phyloP scores from a whole-genome alignment of 2,888 invertebrate species.

The Silvanus unidentatus region DNA sequence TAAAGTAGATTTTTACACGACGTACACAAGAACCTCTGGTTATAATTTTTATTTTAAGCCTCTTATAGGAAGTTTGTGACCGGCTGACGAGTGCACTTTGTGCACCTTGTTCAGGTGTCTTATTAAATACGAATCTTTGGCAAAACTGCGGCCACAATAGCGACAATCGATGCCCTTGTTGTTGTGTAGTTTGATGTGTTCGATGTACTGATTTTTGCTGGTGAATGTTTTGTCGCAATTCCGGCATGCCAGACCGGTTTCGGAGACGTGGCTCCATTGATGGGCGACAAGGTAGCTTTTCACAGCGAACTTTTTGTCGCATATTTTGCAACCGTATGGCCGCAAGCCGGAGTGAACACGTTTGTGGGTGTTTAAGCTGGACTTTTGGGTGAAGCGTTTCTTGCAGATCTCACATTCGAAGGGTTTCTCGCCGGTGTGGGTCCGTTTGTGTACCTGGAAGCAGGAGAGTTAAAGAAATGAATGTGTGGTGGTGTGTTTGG shows the following conservation, averaged over 20 bases:
- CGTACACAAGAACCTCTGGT: too few species aligned
- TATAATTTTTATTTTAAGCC: too few species aligned
- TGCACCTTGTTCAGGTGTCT: conserved; percentile 73
- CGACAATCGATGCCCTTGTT: conserved; percentile 68
- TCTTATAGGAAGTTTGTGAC: too few species aligned
- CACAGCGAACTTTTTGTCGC: conserved; percentile 73
- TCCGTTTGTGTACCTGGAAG: conserved; percentile 64
- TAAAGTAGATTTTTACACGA: too few species aligned
- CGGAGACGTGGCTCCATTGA: conserved; percentile 73
- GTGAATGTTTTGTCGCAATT: conserved; percentile 69
- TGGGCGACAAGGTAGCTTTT: conserved; percentile 77
- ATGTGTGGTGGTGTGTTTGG: too few species aligned
- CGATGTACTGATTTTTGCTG: conserved; percentile 68
- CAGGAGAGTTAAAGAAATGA: neutral
- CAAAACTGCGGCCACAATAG: conserved; percentile 68
- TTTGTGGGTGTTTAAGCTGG: conserved; percentile 75
- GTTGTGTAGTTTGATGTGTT: conserved; percentile 70
- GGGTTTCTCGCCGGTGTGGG: conserved; percentile 71
- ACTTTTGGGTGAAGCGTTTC: conserved; percentile 76
- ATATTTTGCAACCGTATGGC: conserved; percentile 73
- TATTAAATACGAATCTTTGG: conserved; percentile 71
- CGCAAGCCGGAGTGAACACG: conserved; percentile 74
- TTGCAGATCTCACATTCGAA: conserved; percentile 70
- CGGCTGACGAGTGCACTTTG: conserved; percentile 36
- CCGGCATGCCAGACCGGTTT: conserved; percentile 66